Percentiles rank a stretch among this genome's conserved stretches.
These are phyloP conservation scores for Triplophysa dalaica DNA, from an alignment of 2,113 vertebrate species.

Conservation along the genomic window DNA sequence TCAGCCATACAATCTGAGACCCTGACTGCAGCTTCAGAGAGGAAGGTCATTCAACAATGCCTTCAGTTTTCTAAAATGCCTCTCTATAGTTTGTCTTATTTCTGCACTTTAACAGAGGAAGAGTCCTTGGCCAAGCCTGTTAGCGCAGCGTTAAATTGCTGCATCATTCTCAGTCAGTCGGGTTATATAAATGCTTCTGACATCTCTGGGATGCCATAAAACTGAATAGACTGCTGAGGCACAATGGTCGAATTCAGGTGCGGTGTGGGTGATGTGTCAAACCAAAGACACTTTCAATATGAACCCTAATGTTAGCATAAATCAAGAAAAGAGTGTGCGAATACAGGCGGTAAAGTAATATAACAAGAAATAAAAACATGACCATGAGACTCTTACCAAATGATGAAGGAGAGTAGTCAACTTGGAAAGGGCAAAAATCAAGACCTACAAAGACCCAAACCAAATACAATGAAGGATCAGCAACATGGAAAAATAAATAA, in stretches of 20 bases:
- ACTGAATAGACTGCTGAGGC: neutral
- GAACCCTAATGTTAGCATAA: conserved; percentile 51
- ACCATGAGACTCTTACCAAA: conserved; percentile 95
- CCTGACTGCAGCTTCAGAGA: conserved; percentile 45
- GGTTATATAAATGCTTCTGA: neutral
- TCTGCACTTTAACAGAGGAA: conserved; percentile 23
- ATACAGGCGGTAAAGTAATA: conserved; percentile 7
- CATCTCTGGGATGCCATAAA: neutral
- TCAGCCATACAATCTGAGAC: conserved; percentile 30
- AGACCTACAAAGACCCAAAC: conserved; percentile 99
- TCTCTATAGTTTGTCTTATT: conserved; percentile 44
- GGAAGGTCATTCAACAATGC: conserved; percentile 50
- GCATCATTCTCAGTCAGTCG: neutral
- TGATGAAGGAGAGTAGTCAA: conserved; percentile 93
- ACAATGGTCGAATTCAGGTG: neutral
- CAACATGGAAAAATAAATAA: conserved; percentile 65
- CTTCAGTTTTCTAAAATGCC: conserved; percentile 27
- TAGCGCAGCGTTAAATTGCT: conserved; percentile 24
- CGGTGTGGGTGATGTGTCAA: neutral
- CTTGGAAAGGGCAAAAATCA: conserved; percentile 99
- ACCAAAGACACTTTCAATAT: neutral
- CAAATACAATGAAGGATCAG: conserved; percentile 93
- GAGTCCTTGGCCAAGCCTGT: conserved; percentile 51
- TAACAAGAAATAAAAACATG: conserved; percentile 62
- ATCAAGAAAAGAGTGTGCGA: conserved; percentile 26